Evolutionary conservation across 2,113 vertebrate genomes (phyloP), one percentile per base, ranked within the genome.

Genomic region (Lophotis ruficrista): DNA sequence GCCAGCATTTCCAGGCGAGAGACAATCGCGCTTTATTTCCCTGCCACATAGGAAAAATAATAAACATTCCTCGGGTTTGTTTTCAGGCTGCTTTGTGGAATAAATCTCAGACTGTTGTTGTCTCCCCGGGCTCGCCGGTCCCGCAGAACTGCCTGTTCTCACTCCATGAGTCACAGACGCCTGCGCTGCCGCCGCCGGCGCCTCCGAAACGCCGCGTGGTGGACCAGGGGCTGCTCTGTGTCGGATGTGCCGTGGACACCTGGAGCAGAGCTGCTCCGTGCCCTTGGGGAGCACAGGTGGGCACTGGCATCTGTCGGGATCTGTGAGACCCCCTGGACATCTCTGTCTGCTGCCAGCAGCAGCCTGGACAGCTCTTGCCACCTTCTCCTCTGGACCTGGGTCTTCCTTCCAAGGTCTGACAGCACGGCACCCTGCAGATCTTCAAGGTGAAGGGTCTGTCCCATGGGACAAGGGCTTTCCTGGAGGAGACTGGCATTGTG

Each of bases 51-150:
- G 92, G 95, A 93, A 93, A 96, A 96, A 94, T 82, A 95, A 96
- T 87, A 95, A 94, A 96, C 94, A 93, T 96, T 97, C 94, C 88
- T 94, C 0, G 83, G 90, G 77, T 87, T 95, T 96, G 96, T 95
- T 96, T 96, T 92, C 90, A 91, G 92, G 83, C 90, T 76, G 96
- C 92, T 94, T 79, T 60, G 94, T 33, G 90, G 92, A 96, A 97
- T 93, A 89, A 97, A 96, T 96, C 90, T 92, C 95, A 94, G 95
- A 89, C 80, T 93, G 95, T 93, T 96, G 78, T 90, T 96, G 95
- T 94, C 90, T 97, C 95, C 80, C 87, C 0, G 50, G 61, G 61
- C 91, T 95, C 70, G 71, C 78, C 0, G 1, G 72, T 68, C 38
- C 92, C 2, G 23, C 48, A 83, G 96, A 96, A 89, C 95, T 82